phyloP scores from a whole-genome alignment of 2,888 invertebrate genomes.

The Dascillus cervinus region DNA sequence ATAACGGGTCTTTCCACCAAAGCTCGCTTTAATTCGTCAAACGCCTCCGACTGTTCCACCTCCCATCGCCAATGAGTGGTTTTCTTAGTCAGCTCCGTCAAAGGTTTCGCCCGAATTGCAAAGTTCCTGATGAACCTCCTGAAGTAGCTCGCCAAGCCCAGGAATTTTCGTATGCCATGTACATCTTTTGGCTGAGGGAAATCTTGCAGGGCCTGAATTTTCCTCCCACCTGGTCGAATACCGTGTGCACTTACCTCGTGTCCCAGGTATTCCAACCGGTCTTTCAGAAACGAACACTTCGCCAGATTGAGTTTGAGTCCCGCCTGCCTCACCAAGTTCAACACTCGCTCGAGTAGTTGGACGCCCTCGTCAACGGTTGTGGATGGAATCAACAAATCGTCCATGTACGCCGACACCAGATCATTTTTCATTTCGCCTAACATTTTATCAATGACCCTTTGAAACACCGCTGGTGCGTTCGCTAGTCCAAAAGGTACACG shows the following conservation, averaged over 20 bases:
- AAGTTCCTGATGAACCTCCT: conserved; percentile 19
- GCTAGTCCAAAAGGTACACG: too few relatives aligned
- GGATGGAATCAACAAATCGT: too few relatives aligned
- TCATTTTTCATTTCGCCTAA: too few relatives aligned
- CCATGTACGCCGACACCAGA: too few relatives aligned
- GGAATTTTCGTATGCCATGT: conserved; percentile 19
- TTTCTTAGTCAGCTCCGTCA: conserved; percentile 12
- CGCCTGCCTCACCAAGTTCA: too few relatives aligned
- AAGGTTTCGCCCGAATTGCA: conserved; percentile 12
- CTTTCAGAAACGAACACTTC: conserved; percentile 17
- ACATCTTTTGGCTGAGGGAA: conserved; percentile 16
- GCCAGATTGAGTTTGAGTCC: conserved; percentile 6
- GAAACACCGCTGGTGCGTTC: too few relatives aligned
- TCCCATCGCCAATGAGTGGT: conserved; percentile 11
- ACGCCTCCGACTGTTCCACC: conserved; percentile 2
- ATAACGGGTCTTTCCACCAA: conserved; percentile 17
- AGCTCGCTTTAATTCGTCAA: too few relatives aligned
- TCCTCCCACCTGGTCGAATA: conserved; percentile 14
- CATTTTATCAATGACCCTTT: too few relatives aligned
- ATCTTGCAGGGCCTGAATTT: conserved; percentile 16
- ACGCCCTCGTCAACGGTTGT: too few relatives aligned
- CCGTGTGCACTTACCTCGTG: conserved; percentile 16
- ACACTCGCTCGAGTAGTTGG: too few relatives aligned
- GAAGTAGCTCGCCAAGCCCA: conserved; percentile 23
- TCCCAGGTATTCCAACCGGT: conserved; percentile 17